phyloP scores from a whole-genome alignment of 2,113 vertebrate species.

The Eurystomus gularis region DNA sequence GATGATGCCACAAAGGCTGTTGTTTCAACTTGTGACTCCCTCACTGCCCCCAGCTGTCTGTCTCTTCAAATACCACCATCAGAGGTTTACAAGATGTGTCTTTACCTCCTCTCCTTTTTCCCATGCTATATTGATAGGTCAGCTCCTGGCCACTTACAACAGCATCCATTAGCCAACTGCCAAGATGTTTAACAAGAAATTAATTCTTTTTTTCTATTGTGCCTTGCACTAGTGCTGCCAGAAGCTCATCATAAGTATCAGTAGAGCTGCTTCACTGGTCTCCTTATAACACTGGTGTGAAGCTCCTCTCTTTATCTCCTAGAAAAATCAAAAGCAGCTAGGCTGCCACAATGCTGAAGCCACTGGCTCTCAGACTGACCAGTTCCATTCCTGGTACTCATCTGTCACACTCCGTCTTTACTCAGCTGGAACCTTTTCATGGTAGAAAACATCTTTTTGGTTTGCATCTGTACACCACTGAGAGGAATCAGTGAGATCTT shows the following conservation, averaged over 20 bases:
- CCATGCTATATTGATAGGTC: background rate
- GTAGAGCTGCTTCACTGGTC: background rate
- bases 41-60: background rate
- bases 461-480: fast-evolving
- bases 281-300: background rate
- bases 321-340: fast-evolving
- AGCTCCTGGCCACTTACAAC: background rate
- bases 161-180: background rate
- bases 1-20: background rate
- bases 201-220: background rate
- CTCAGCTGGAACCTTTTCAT: background rate
- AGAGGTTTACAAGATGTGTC: background rate
- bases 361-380: background rate
- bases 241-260: background rate
- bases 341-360: background rate
- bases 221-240: background rate
- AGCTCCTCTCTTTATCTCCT: background rate
- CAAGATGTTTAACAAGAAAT: background rate
- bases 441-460: background rate
- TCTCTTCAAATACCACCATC: background rate
- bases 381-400: background rate
- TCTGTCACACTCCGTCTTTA: background rate
- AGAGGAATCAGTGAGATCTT: background rate
- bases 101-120: background rate
- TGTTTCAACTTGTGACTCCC: background rate